Base-by-base conservation (phyloP, 2,888 invertebrate species). In the Drosophila mercatorum region DNA sequence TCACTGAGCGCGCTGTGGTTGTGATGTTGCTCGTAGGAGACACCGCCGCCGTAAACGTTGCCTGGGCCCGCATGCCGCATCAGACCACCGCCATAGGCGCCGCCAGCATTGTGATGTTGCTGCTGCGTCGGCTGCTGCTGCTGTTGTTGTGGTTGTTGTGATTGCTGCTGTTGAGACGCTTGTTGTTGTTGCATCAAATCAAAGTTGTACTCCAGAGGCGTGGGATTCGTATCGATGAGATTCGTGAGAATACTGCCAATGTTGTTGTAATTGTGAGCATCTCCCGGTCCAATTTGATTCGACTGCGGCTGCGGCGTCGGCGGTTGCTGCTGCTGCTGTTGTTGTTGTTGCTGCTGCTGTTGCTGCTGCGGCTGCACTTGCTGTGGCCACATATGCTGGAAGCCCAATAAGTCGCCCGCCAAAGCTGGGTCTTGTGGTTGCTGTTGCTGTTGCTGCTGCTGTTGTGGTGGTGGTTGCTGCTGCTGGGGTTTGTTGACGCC, bases 171-270 rank as follows among this genome's bases (percentile, higher is more conserved):
- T 22, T 83, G 89, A 8, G 80, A 84, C 6, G 80, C 64, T 88
- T 77, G 83, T 57, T 87, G 88, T 26, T 87, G 83, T 43, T 78
- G 83, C 88, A 92, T 90, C 70, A 93, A 69, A 68, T 93, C 93
- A 57, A 92, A 93, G 68, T 92, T 93, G 77, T 92, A 92, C 75
- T 93, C 93, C 90, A 93, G 84, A n/a, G 92, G 88, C 75, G 91
- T 84, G 62, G 92, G 92, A 80, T 91, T 92, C 53, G 91, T 92
- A 62, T 93, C 92, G 69, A 93, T 91, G 82, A 93, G 90, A 91
- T 93, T 93, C 76, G 93, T 93, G 51, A 93, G 88, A 85, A 93
- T 93, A 81, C 92, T 93, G 57, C 93, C 93, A 66, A 93, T 93
- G 68, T 93, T 93, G 64, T 92, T 93, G 75, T 93, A 93, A 60